Percentiles rank a stretch among this genome's conserved stretches.
These are phyloP conservation scores for Aphelenchoides avenae DNA, from an alignment of 1,140 invertebrate genomes.

Conservation along the genomic window DNA sequence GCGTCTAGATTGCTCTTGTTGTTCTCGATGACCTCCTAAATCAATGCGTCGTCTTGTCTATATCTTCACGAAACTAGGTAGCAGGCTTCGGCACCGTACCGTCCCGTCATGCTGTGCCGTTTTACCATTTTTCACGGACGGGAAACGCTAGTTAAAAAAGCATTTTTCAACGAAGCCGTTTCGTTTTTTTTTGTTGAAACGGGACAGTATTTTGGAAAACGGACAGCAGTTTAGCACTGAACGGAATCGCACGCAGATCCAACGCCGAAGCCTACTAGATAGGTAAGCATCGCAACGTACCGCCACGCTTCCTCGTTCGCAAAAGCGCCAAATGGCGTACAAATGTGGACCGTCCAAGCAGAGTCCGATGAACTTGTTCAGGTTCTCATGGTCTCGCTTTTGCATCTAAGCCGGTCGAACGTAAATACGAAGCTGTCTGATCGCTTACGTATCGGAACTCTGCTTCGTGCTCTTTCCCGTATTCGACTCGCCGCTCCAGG, in stretches of 20 bases:
- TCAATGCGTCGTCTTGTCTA: too few species aligned
- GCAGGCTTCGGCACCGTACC: background rate
- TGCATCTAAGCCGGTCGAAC: slow-evolving; percentile 7
- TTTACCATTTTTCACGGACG: too few species aligned
- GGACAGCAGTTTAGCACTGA: background rate
- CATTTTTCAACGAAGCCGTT: background rate
- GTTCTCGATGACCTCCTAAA: too few species aligned
- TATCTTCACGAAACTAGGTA: background rate
- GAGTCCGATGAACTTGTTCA: slow-evolving; percentile 20
- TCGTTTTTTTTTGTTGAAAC: background rate
- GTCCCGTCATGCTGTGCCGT: too few species aligned
- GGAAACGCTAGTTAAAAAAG: background rate
- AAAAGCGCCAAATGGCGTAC: slow-evolving; percentile 14
- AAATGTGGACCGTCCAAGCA: slow-evolving; percentile 5
- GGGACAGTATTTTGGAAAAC: background rate
- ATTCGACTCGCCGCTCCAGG: too few species aligned
- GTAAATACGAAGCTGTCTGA: too few species aligned
- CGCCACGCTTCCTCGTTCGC: slow-evolving; percentile 11
- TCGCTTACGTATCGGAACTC: too few species aligned
- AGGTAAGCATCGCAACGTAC: too few species aligned
- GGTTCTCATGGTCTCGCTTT: slow-evolving; percentile 9
- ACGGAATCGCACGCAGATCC: background rate
- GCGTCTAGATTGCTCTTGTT: too few species aligned
- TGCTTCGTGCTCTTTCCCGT: too few species aligned
- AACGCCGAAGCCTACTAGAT: background rate